Conservation (phyloP, 2,797 vertebrate genomes). For the Calcarius lapponicus region DNA sequence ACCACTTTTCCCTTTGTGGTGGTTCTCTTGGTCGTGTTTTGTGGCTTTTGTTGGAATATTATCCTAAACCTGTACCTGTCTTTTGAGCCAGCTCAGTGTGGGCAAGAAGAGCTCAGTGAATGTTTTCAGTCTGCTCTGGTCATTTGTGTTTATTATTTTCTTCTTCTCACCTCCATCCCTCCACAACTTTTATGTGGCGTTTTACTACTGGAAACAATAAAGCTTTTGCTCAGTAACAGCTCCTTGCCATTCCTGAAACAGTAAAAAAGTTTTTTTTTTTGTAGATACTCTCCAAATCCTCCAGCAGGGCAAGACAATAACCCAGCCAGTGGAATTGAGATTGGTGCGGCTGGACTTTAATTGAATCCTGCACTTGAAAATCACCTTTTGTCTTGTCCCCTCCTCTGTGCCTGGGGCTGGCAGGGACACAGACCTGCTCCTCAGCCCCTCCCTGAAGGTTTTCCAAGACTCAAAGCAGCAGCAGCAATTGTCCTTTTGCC, state of each 20-base stretch:
- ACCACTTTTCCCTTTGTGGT: not conserved
- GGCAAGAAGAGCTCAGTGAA: not conserved
- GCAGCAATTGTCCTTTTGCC: not conserved
- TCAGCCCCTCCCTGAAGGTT: not conserved
- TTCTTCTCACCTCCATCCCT: not conserved
- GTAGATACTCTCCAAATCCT: not conserved
- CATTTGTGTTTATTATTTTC: not conserved
- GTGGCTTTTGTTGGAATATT: not conserved
- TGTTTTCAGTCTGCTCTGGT: not conserved
- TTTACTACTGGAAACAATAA: slow-evolving; percentile 56
- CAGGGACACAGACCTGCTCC: not conserved
- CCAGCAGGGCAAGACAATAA: not conserved
- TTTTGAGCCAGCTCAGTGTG: not conserved
- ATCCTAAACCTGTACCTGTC: not conserved
- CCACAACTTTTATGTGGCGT: not conserved
- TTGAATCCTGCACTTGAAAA: not conserved
- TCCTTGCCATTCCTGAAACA: not conserved
- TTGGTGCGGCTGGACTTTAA: not conserved
- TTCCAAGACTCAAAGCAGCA: not conserved
- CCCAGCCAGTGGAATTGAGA: not conserved
- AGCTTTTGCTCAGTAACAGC: slow-evolving; percentile 3
- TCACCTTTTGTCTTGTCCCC: not conserved
- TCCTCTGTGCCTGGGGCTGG: not conserved
- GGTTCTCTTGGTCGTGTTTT: not conserved
- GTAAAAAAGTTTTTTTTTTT: not conserved